Evolutionary conservation across 2,888 invertebrate species (phyloP).

Genomic region (Tachina lurida): DNA sequence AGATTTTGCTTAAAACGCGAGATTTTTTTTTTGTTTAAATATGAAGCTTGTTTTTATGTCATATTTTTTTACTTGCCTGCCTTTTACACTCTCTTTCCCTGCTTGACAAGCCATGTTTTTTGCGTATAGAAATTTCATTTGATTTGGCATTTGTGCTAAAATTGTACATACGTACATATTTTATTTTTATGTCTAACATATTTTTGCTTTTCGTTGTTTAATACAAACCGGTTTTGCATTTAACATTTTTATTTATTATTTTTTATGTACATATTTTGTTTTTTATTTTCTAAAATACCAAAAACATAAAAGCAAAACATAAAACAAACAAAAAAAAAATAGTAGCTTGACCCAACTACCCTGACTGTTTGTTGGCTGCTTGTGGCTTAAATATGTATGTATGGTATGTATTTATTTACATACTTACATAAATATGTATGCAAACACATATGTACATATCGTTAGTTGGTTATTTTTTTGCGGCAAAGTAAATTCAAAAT

Average conservation of each 20-base stretch:
- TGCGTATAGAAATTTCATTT: slow-evolving; percentile 20
- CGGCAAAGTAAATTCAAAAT: too few species aligned
- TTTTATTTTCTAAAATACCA: slow-evolving; percentile 12
- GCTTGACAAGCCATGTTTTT: background rate
- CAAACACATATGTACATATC: background rate
- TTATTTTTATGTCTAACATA: slow-evolving; percentile 25
- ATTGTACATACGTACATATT: slow-evolving; percentile 36
- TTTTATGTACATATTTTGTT: slow-evolving; percentile 5
- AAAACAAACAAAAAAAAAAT: background rate
- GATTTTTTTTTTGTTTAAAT: background rate
- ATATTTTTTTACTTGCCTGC: background rate
- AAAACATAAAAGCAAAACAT: slow-evolving; percentile 21
- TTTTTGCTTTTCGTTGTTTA: slow-evolving; percentile 27
- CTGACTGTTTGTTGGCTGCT: slow-evolving; percentile 49
- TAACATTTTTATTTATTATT: slow-evolving; percentile 54
- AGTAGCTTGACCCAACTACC: slow-evolving; percentile 66
- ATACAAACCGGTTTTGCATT: slow-evolving; percentile 52
- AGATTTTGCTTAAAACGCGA: slow-evolving; percentile 3
- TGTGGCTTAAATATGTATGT: slow-evolving; percentile 42
- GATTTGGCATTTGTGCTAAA: slow-evolving; percentile 33
- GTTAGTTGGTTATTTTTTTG: too few species aligned
- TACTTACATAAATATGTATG: slow-evolving; percentile 8
- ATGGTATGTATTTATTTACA: too few species aligned
- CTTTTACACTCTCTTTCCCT: background rate
- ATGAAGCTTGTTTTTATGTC: background rate